Evolutionary conservation across 2,797 vertebrate genomes (phyloP).

Genomic region (Falco rusticolus): DNA sequence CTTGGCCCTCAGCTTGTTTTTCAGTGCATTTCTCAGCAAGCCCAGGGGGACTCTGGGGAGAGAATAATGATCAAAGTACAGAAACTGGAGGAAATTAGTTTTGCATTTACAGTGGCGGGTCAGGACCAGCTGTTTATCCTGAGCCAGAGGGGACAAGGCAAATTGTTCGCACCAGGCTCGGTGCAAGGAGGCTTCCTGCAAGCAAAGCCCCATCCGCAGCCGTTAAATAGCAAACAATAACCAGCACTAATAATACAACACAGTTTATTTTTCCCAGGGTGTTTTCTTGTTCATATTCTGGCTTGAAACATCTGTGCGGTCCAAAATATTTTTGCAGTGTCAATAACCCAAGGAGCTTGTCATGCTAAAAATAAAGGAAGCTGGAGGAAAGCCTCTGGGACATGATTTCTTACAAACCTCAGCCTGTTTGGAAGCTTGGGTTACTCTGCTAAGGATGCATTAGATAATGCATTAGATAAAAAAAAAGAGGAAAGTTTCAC

Average conservation of each 20-base stretch:
- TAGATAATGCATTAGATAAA: background rate
- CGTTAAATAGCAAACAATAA: background rate
- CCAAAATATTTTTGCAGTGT: background rate
- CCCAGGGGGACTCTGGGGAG: background rate
- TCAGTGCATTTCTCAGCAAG: background rate
- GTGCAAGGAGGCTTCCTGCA: background rate
- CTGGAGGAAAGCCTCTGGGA: background rate
- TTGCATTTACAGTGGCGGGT: background rate
- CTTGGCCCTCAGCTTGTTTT: background rate
- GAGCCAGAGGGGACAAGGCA: background rate
- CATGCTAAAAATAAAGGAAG: background rate
- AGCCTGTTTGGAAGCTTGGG: background rate
- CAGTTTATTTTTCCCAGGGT: background rate
- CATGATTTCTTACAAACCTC: background rate
- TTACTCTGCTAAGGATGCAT: background rate
- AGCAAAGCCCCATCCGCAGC: background rate
- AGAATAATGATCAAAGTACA: background rate
- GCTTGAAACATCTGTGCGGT: background rate
- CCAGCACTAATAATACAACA: background rate
- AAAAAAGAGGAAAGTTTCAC: background rate
- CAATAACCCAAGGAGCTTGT: background rate
- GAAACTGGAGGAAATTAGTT: background rate
- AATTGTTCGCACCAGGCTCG: fast-evolving
- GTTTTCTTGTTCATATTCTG: background rate
- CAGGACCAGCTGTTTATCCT: background rate